These are phyloP conservation scores for Peromyscus leucopus DNA, from an alignment of 2,113 vertebrate genomes.

Conservation along the genomic window DNA sequence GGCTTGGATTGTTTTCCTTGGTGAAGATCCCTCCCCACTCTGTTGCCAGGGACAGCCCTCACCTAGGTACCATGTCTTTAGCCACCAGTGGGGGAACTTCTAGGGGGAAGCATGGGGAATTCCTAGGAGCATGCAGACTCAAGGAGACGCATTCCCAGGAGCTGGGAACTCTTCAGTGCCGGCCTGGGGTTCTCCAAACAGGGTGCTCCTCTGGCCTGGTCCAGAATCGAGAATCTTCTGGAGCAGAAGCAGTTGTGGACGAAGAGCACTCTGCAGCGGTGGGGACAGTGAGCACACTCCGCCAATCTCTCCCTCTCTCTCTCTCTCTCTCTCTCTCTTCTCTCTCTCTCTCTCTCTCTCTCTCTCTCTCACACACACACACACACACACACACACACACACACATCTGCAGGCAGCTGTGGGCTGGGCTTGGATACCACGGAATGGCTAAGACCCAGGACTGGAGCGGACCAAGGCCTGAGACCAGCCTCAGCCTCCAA, in stretches of 20 bases:
- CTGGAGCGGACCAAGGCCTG: accelerated
- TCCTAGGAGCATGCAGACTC: background rate
- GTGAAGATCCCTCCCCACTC: background rate
- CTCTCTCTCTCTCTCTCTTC: background rate
- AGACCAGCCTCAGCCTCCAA: accelerated
- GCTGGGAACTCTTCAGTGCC: background rate
- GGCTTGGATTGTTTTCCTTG: background rate
- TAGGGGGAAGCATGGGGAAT: slow-evolving; percentile 60
- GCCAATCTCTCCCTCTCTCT: background rate
- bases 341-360: background rate
- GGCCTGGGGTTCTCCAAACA: background rate
- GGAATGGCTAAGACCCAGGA: no score
- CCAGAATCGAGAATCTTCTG: no score
- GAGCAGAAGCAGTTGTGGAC: background rate
- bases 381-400: no score
- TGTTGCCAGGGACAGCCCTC: background rate
- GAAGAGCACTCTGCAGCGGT: background rate
- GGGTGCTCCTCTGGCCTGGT: no score
- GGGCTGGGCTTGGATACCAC: background rate
- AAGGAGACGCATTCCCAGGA: background rate
- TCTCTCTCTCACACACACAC: no score
- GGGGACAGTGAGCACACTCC: background rate
- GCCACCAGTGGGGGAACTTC: slow-evolving; percentile 31
- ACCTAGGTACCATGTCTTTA: background rate
- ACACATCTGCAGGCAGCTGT: background rate